These are phyloP conservation scores for Saccostrea cuccullata DNA, from an alignment of 1,140 invertebrate species.

Conservation along the genomic window DNA sequence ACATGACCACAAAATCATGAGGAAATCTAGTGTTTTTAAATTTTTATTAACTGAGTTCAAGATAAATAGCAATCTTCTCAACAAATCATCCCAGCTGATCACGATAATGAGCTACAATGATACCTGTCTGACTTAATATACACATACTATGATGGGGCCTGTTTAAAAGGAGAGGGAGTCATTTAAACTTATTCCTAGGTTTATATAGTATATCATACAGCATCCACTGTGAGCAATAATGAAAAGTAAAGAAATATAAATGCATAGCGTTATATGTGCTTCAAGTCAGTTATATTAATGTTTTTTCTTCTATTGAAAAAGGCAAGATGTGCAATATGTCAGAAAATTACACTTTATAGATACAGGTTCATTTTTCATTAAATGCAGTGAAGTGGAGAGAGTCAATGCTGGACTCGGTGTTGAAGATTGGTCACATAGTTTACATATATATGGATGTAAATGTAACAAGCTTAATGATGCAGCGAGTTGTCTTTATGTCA, in stretches of 20 bases:
- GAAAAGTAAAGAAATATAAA: too few species aligned
- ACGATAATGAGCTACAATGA: neutral
- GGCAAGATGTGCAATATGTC: neutral
- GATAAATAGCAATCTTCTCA: slow-evolving; percentile 28
- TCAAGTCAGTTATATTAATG: too few species aligned
- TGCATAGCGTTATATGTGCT: too few species aligned
- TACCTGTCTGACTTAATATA: neutral
- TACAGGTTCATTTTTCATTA: too few species aligned
- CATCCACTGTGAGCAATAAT: too few species aligned
- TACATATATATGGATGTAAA: too few species aligned
- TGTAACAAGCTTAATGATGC: neutral
- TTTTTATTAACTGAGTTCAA: slow-evolving; percentile 27
- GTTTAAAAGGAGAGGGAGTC: neutral
- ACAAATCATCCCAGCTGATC: slow-evolving; percentile 24
- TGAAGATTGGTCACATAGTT: too few species aligned
- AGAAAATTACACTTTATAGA: neutral
- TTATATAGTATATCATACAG: neutral
- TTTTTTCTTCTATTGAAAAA: neutral
- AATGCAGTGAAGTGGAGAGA: too few species aligned
- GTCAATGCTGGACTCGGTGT: too few species aligned
- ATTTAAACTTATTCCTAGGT: neutral
- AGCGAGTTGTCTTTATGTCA: neutral
- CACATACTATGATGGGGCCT: neutral
- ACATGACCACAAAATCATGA: neutral
- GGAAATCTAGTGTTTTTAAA: neutral